Evolutionary conservation across 2,797 vertebrate species (phyloP), one percentile per base, ranked within the genome.

Genomic region (Leuciscus waleckii): DNA sequence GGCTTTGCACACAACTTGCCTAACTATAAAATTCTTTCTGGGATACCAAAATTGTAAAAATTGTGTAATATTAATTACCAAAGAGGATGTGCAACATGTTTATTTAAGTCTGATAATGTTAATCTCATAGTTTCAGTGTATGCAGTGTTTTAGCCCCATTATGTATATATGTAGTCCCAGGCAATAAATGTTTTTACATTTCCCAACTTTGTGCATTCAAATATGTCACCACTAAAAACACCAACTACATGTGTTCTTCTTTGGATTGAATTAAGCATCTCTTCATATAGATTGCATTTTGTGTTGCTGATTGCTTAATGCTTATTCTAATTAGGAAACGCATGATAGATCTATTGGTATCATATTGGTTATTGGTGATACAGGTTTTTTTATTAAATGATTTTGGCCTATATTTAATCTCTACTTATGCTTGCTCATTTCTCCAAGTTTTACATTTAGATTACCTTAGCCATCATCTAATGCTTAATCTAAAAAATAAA

Each of bases 101-200:
- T 94, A 95, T 95, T 95, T 94, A 95, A 95, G 91, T 92, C 92
- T 94, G 91, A 93, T 92, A 91, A 92, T 92, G 88, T 93, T 93
- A 94, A 92, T 92, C 92, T 90, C 87, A 88, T 93, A 90, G 88
- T 93, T 90, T 92, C 91, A 84, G 80, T 92, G 88, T 93, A 92
- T 86, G 61, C 87, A 51, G 69, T 89, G 85, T 92, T 88, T 93
- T 85, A 91, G 92, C 86, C 89, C 39, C 68, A 92, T 85, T 93
- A 89, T 92, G 90, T 79, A 43, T 46, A 79, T 46, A 43, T 79
- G 37, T 67, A 68, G 63, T 26, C 75, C 91, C 83, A 84, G 89
- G 85, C 91, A 95, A 94, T 94, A 95, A 95, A 94, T 92, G 87
- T 91, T 87, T 84, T 88, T 92, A 81, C 90, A 88, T 89, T 91